phyloP scores from a whole-genome alignment of 2,113 vertebrate genomes.

The Sinocyclocheilus grahami region DNA sequence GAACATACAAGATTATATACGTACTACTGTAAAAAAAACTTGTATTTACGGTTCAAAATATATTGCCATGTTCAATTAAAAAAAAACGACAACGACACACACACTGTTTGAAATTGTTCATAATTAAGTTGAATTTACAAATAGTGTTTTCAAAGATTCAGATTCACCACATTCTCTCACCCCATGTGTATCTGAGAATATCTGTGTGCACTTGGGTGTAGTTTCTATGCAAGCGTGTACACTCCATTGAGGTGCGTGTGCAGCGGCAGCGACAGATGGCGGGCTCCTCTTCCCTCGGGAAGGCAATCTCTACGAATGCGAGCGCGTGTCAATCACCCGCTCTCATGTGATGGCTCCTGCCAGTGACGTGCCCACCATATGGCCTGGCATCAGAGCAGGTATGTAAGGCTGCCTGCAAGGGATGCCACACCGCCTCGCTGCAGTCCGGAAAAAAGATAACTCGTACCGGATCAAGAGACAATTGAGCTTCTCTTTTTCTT shows the following conservation, averaged over 20 bases:
- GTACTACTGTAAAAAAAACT: too few relatives aligned
- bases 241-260: conserved; percentile 76
- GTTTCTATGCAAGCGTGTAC: conserved; percentile 43
- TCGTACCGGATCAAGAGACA: conserved; percentile 43
- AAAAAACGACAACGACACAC: neutral
- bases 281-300: conserved; percentile 93
- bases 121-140: neutral
- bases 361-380: conserved; percentile 99
- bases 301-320: conserved; percentile 97
- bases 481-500: conserved; percentile 76
- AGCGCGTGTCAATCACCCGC: conserved; percentile 99
- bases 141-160: neutral
- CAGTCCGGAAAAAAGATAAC: conserved; percentile 78
- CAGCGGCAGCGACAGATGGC: conserved; percentile 93
- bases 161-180: conserved; percentile 8
- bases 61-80: too few relatives aligned
- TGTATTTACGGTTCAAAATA: neutral
- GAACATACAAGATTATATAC: neutral
- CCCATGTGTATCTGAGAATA: conserved; percentile 12
- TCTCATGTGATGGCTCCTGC: conserved; percentile 99
- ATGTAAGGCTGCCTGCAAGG: conserved; percentile 93
- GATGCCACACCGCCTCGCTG: conserved; percentile 90
- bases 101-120: neutral
- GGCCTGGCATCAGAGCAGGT: conserved; percentile 99
- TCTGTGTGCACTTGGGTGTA: conserved; percentile 29